A percentile compares a stretch with the other conserved stretches of the same genome.
These are phyloP conservation scores for Matsumurasca onukii DNA, from an alignment of 1,140 invertebrate species.

Conservation along the genomic window DNA sequence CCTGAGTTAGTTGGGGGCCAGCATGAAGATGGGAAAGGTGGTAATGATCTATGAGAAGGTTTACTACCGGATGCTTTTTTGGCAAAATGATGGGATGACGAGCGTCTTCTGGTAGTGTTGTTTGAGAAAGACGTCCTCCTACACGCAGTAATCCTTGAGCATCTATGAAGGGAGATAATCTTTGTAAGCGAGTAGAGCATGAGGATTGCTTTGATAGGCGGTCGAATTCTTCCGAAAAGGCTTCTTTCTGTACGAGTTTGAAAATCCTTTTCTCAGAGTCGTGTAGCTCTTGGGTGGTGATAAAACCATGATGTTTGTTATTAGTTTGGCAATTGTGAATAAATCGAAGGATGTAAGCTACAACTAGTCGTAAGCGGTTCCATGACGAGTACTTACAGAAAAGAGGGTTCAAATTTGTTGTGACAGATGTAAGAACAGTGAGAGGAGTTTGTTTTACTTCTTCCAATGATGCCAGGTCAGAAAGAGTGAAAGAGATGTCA, in stretches of 20 bases:
- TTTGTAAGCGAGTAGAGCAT: conserved; percentile 1
- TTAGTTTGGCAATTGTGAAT: background rate
- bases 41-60: conserved; percentile 40
- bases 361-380: background rate
- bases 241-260: background rate
- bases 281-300: background rate
- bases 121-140: conserved; percentile 46
- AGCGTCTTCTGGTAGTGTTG: conserved; percentile 39
- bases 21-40: conserved; percentile 41
- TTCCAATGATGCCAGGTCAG: background rate
- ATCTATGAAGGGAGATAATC: conserved; percentile 45
- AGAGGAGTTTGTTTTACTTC: background rate
- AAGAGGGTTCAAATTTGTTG: too few species aligned
- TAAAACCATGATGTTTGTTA: background rate
- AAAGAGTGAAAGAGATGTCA: background rate
- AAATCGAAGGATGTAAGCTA: background rate
- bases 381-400: too few species aligned
- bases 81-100: conserved; percentile 48
- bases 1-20: conserved; percentile 34
- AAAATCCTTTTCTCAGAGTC: background rate
- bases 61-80: conserved; percentile 32
- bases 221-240: background rate
- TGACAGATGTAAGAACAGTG: background rate
- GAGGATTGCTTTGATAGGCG: too few species aligned
- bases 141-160: conserved; percentile 45